Evolutionary conservation across 1,140 invertebrate genomes (phyloP), one percentile per base, ranked within the genome.

Genomic region (Psix sp.): DNA sequence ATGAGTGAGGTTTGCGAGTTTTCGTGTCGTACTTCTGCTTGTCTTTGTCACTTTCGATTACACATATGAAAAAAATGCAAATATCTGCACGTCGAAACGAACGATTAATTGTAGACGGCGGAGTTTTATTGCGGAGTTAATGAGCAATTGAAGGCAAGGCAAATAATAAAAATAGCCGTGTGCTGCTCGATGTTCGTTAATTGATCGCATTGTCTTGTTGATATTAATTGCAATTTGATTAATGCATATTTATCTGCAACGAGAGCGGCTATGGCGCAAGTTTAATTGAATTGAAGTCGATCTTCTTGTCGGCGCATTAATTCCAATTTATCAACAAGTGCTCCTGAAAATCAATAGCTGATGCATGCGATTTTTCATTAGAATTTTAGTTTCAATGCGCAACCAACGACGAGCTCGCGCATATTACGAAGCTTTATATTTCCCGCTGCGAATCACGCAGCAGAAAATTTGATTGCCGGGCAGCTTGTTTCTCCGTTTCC

Each of bases 401-500:
- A 56, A 67, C 40, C 42, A 52, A 54, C 16, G n/a, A 35, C 11
- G 56, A 14, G 59, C 13, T 52, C 21, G 9, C 31, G 11, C 17
- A 49, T 40, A 49, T 62, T 56, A 71, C 57, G 62, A 71, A 62
- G 67, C 49, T 43, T 48, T 38, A 62, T 57, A 10, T 29, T 29
- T 68, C 35, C 10, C 20, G 11, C 36, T 31, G 63, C 38, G 18
- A 65, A 59, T 65, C 52, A 49, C 51, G 45, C 31, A 59, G 26
- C 59, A 59, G 68, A 72, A 72, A 72, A 72, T 65, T 72, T 26
- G 46, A 72, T 72, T 65, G 57, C 36, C 38, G 49, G 26, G n/a
- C 31, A 33, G 39, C 42, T 1, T 24, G 39, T 24, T 45, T 24
- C 39, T 38, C 21, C 38, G 56, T 40, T 60, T 54, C 35, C 42